Conservation (phyloP, 1,140 invertebrate genomes). For the Cataglyphis hispanica region DNA sequence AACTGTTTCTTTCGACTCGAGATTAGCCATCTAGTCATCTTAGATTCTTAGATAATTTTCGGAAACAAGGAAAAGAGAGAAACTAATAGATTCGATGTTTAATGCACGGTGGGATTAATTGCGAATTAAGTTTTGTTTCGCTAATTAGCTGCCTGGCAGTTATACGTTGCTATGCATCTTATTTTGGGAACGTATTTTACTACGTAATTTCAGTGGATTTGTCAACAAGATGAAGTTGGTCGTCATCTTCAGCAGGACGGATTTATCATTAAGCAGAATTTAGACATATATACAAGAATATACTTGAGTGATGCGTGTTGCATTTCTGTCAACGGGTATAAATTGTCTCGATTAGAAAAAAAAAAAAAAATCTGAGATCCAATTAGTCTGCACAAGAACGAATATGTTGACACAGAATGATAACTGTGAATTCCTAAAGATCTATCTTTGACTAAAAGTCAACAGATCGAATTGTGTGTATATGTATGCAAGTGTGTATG, state of each 20-base stretch:
- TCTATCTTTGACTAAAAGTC: neutral
- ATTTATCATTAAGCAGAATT: constrained; percentile 37
- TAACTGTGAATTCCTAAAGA: neutral
- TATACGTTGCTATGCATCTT: constrained; percentile 76
- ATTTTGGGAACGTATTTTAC: constrained; percentile 64
- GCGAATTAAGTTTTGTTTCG: constrained; percentile 72
- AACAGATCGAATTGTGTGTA: neutral
- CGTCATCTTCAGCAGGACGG: neutral
- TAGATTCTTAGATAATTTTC: neutral
- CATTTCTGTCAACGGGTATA: constrained; percentile 38
- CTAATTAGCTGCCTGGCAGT: constrained; percentile 74
- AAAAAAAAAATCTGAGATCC: neutral
- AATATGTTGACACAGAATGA: no score
- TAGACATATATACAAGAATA: constrained; percentile 4
- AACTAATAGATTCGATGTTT: neutral
- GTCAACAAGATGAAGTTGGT: neutral
- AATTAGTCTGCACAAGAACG: neutral
- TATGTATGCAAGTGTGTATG: no score
- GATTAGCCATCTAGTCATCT: neutral
- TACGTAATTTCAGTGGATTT: constrained; percentile 36
- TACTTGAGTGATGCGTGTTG: constrained; percentile 46
- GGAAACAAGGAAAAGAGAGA: neutral
- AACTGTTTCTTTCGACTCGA: neutral
- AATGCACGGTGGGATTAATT: constrained; percentile 9
- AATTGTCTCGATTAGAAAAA: neutral